Base-by-base conservation (phyloP, 2,888 invertebrate species). In the Digitonthophagus gazella region DNA sequence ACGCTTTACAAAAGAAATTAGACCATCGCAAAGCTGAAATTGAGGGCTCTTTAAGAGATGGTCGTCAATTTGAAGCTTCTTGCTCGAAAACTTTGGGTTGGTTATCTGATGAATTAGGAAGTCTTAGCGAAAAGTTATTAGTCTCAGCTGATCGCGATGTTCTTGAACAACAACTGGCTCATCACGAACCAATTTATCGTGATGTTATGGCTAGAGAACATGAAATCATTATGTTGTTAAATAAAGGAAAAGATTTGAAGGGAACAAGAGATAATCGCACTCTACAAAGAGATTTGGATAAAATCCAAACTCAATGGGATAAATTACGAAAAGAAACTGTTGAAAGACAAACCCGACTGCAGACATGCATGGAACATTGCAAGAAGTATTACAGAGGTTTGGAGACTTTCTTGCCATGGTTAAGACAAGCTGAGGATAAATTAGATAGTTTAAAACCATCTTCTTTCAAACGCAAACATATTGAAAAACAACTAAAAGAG, bases 231-330 rank as follows among this genome's bases (percentile, higher is more conserved):
- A 96, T 97, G 91, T 85, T 97, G 14, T 82, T 97, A 22, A 96
- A 97, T 79, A 96, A 96, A 83, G 97, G 97, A 75, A 87, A 90
- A 72, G 92, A 92, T 76, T 85, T 92, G 72, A 75, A 82, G 73
- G 79, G 79, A 75, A 76, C 79, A 74, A 78, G 82, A 77, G 89
- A 89, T 74, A 85, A 86, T 74, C 86, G 91, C 70, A 85, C 87
- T 22, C 84, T 92, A 0, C 91, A 91, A 77, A 86, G 90, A 64
- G 96, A 96, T 78, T 83, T 98, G 67, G 96, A 97, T 78, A 91
- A 92, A 76, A 93, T 98, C 77, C 93, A 95, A 80, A 88, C 91
- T 20, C 92, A 93, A 74, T 98, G 97, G 97, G 95, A 96, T 77
- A 93, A 93, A 77, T 86, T 98, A 67, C 91, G 95, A 75, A 91